Conservation (phyloP, 2,113 vertebrate genomes). For the Eptesicus fuscus region DNA sequence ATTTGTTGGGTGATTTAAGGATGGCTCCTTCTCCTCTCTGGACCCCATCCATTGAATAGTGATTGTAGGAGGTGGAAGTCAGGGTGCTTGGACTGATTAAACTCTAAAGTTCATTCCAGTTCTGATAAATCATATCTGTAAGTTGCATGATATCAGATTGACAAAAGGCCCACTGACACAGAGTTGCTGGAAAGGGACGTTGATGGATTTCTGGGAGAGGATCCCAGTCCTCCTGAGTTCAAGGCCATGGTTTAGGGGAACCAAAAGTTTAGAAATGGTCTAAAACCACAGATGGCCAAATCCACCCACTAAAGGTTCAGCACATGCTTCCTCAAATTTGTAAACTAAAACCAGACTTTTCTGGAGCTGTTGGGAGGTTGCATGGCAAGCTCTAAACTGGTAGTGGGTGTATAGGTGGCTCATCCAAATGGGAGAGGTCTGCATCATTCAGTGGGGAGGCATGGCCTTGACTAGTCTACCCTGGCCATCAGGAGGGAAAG, state of each 20-base stretch:
- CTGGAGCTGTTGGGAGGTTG: background rate
- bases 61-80: background rate
- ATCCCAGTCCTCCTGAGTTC: conserved; percentile 27
- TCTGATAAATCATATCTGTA: background rate
- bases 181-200: background rate
- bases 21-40: background rate
- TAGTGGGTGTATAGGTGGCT: background rate
- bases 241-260: conserved; percentile 44
- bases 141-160: background rate
- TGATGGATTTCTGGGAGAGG: conserved; percentile 40
- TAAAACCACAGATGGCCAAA: conserved; percentile 31
- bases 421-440: background rate
- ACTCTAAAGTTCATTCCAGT: conserved; percentile 20
- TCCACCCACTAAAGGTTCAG: background rate
- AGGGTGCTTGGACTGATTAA: background rate
- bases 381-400: background rate
- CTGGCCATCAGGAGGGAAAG: background rate
- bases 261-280: conserved; percentile 36
- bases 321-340: background rate
- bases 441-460: background rate
- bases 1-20: conserved; percentile 14
- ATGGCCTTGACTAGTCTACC: background rate
- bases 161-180: background rate
- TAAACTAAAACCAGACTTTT: conserved; percentile 18
- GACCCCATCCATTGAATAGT: background rate